phyloP scores from a whole-genome alignment of 2,113 vertebrate genomes.

The Ciconia maguari region DNA sequence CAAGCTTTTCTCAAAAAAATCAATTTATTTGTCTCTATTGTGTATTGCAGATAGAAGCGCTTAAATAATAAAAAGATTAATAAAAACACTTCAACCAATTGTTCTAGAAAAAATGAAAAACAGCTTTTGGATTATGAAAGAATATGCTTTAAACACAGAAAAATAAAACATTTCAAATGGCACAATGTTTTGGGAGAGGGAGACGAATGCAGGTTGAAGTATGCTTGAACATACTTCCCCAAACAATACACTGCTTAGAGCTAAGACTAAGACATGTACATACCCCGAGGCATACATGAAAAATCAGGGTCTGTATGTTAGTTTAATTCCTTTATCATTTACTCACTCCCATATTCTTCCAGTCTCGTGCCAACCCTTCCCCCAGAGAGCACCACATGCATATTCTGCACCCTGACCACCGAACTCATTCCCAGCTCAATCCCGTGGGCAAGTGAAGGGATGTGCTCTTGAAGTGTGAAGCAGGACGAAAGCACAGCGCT shows the following conservation, averaged over 20 bases:
- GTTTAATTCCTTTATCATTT: slow-evolving; percentile 12
- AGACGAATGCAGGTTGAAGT: slow-evolving; percentile 9
- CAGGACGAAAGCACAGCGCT: not conserved
- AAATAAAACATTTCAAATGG: slow-evolving; percentile 33
- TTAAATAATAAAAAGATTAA: slow-evolving; percentile 67
- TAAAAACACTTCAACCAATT: slow-evolving; percentile 47
- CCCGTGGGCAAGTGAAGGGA: not conserved
- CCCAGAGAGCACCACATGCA: not conserved
- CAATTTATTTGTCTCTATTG: slow-evolving; percentile 68
- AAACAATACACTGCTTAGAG: slow-evolving; percentile 8
- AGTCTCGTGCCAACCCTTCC: not conserved
- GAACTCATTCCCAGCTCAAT: not conserved
- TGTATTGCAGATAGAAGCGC: slow-evolving; percentile 50
- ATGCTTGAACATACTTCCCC: not conserved
- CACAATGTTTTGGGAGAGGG: not conserved
- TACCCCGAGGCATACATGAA: not conserved
- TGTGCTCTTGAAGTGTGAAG: not conserved
- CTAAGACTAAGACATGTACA: not conserved
- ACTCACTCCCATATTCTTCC: not conserved
- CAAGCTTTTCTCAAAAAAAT: slow-evolving; percentile 60
- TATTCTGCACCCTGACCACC: not conserved
- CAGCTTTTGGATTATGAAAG: slow-evolving; percentile 17
- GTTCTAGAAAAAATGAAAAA: slow-evolving; percentile 66
- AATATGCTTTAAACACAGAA: slow-evolving; percentile 38
- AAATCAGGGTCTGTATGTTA: not conserved